Evolutionary conservation across 2,888 invertebrate genomes (phyloP), one percentile per base, ranked within the genome.

Genomic region (Synanthedon formicaeformis): DNA sequence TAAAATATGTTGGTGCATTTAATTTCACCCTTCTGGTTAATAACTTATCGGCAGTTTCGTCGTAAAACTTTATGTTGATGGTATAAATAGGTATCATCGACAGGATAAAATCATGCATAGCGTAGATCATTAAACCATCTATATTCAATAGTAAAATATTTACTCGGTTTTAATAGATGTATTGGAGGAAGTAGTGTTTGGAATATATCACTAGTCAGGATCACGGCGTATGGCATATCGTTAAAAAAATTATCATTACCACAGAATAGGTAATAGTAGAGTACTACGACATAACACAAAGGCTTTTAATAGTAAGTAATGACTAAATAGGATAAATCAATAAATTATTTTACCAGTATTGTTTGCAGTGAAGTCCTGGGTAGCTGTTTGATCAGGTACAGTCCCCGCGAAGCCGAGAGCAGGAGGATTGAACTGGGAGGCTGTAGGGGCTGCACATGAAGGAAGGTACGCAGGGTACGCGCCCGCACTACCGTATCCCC

Each of bases 381-480:
- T 73, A 0, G 83, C 73, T 0, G 82, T 75, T 66, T 93, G 92
- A 53, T 93, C 92, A 2, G 92, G 91, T 0, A 92, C 90, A 12
- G 91, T 88, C 57, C 93, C 92, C 5, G 91, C 90, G 67, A 93
- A 93, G 41, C 93, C 93, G 52, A 93, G 78, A 0, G 93, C 90
- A 0, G 93, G 93, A 52, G 93, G 91, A 75, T 93, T 93, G 76
- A 93, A 93, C 73, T 93, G 93, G 0, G 89, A 73, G 1, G 91
- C 90, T 0, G 92, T 81, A 1, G 92, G 93, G 53, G 93, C 93
- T 50, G 92, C 93, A 71, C 93, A 95, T 16, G 93, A 94, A 40
- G 93, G 93, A 67, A 96, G 89, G 75, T 96, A 96, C 12, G 95
- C 94, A 0, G 95, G 94, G 78, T 96, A 96, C 12, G 94, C 95